These are phyloP conservation scores for Pocillopora meandrina DNA, from an alignment of 92 coral and sea anemone species.

Conservation along the genomic window DNA sequence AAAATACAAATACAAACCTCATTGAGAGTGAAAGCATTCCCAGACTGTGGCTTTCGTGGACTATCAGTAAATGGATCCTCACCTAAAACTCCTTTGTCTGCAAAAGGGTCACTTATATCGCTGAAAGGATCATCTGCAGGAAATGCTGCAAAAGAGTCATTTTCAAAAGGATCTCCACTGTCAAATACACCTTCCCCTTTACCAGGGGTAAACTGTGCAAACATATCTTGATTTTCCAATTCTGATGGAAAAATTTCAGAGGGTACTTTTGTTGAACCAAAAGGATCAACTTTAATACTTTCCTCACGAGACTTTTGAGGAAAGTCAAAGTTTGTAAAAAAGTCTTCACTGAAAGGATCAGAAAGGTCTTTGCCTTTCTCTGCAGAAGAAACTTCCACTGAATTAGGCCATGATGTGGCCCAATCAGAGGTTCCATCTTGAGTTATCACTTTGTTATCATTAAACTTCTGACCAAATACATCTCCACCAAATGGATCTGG, in stretches of 20 bases:
- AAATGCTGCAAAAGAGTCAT: slow-evolving; percentile 64
- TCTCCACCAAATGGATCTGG: slow-evolving; percentile 54
- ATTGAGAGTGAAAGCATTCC: slow-evolving; percentile 58
- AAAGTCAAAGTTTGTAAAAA: slow-evolving; percentile 78
- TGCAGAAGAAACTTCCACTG: not conserved
- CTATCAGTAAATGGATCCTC: slow-evolving; percentile 83
- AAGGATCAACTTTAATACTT: slow-evolving; percentile 40
- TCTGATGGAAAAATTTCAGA: slow-evolving; percentile 33
- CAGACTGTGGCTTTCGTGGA: slow-evolving; percentile 39
- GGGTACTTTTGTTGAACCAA: slow-evolving; percentile 23
- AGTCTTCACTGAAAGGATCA: slow-evolving; percentile 80
- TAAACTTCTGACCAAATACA: slow-evolving; percentile 19
- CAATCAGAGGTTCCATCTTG: slow-evolving; percentile 1
- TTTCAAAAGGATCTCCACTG: slow-evolving; percentile 49
- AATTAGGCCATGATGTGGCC: slow-evolving; percentile 48
- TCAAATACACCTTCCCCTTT: slow-evolving; percentile 20
- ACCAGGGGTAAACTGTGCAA: slow-evolving; percentile 53
- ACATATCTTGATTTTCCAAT: slow-evolving; percentile 54
- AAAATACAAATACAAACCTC: slow-evolving; percentile 55
- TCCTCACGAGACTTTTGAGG: slow-evolving; percentile 22
- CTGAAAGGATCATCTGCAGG: slow-evolving; percentile 81
- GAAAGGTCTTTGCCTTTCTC: slow-evolving; percentile 39
- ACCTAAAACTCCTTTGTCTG: slow-evolving; percentile 60
- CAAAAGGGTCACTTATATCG: slow-evolving; percentile 93
- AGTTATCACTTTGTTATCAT: not conserved